Evolutionary conservation across 2,113 vertebrate species (phyloP), one percentile per base, ranked within the genome.

Genomic region (Nothoprocta perdicaria): DNA sequence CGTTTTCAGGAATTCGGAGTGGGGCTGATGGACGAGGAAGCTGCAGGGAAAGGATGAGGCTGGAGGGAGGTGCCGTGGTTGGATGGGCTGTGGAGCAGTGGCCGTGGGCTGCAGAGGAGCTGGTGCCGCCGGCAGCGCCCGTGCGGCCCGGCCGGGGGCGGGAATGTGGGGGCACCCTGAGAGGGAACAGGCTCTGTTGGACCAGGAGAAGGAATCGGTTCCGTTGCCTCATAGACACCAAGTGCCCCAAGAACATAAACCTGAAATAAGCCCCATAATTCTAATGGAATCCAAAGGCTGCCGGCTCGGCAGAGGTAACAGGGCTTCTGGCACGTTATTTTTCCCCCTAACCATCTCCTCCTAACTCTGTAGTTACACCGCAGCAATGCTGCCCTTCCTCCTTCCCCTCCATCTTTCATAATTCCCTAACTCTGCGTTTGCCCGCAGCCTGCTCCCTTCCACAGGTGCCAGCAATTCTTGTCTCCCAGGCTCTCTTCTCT

Each of bases 381-480:
- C 73, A 94, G 10, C 80, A 90, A 86, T 86, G 60, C 27, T 92
- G 33, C 16, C 0, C 1, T 86, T 86, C 12, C 14, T 75, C 84
- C 10, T 68, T 88, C 40, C 66, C 80, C 21, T 67, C 31, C 55
- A 66, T 31, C 41, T 46, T 57, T 88, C 41, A 7, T 81, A 68
- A 86, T 78, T 92, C 79, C 45, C 65, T 58, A 46, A n/a, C 66
- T 74, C 86, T 74, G 15, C 38, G 14, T 88, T 80, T 90, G 43
- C 80, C 63, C 88, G 1, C 6, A 60, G 77, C 38, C 46, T 61
- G 0, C 61, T 83, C 52, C 38, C 55, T 80, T 92, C 46, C 55
- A 46, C 84, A 90, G 68, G 86, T 94, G 60, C 77, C 77, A 86
- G 69, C 62, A 57, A 27, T 93, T 81, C 84, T 55, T 92, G 69